Conservation (phyloP, 1,140 invertebrate genomes). For the Drosophila ambigua region DNA sequence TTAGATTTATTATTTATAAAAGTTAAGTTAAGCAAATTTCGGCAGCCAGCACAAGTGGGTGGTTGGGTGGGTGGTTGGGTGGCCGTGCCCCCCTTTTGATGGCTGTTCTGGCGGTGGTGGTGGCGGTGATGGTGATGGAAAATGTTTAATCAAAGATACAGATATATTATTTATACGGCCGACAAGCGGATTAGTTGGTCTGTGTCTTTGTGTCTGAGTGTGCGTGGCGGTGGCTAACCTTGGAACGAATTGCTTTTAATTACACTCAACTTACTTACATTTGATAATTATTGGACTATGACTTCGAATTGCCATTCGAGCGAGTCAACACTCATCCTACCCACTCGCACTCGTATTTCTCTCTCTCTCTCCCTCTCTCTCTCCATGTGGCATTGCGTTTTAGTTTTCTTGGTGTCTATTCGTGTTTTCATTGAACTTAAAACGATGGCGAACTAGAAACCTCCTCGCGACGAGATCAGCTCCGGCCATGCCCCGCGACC, state of each 20-base stretch:
- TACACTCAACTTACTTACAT: conserved; percentile 50
- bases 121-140: conserved; percentile 1
- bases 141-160: conserved; percentile 62
- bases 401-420: conserved; percentile 18
- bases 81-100: too few species aligned
- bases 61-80: too few species aligned
- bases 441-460: conserved; percentile 39
- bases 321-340: conserved; percentile 1
- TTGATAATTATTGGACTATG: conserved; percentile 75
- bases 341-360: neutral
- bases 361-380: too few species aligned
- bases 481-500: neutral
- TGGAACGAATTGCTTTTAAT: conserved; percentile 66
- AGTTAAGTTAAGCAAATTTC: conserved; percentile 32
- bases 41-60: conserved; percentile 19
- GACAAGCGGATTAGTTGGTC: conserved; percentile 3
- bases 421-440: conserved; percentile 72
- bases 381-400: conserved; percentile 12
- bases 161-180: conserved; percentile 57
- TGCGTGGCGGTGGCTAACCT: conserved; percentile 32
- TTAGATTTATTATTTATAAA: conserved; percentile 64
- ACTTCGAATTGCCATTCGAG: conserved; percentile 27
- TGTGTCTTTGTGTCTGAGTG: conserved; percentile 1
- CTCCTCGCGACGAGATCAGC: neutral
- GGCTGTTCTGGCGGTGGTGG: neutral